A percentile compares a stretch with the other conserved stretches of the same genome.
These are phyloP conservation scores for Galbula dea DNA, from an alignment of 2,113 vertebrate genomes.

Conservation along the genomic window DNA sequence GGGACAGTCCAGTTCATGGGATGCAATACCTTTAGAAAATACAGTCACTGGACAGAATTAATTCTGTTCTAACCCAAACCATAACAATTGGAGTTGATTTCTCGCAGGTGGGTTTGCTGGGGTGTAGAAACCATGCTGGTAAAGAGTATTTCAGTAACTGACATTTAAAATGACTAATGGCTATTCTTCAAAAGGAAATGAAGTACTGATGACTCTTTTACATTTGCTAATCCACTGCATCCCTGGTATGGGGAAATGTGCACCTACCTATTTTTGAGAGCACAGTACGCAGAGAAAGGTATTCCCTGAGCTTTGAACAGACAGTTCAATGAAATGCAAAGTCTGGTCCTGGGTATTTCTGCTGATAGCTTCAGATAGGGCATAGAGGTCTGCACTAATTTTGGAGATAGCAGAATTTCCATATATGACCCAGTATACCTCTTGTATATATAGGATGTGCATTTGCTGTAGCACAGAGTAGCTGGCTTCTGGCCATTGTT, in stretches of 20 bases:
- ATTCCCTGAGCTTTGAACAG: not conserved
- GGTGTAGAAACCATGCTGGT: not conserved
- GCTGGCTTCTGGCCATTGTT: not conserved
- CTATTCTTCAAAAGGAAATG: not conserved
- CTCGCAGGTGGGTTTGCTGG: not conserved
- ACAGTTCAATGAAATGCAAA: not conserved
- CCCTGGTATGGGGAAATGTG: not conserved
- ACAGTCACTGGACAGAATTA: no score
- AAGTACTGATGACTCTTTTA: not conserved
- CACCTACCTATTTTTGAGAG: not conserved
- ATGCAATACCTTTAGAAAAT: no score
- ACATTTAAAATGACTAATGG: not conserved
- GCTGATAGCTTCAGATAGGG: not conserved
- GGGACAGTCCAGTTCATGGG: no score
- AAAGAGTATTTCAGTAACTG: not conserved
- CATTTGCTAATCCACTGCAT: not conserved
- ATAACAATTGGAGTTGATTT: not conserved
- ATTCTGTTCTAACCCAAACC: no score
- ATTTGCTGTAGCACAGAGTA: not conserved
- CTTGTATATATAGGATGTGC: not conserved
- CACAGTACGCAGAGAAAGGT: not conserved
- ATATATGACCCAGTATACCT: not conserved
- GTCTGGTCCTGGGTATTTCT: not conserved
- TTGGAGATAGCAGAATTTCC: not conserved
- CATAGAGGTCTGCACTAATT: not conserved